Conservation (phyloP, 1,140 invertebrate genomes). For the Brachionus asplanchnoidis region DNA sequence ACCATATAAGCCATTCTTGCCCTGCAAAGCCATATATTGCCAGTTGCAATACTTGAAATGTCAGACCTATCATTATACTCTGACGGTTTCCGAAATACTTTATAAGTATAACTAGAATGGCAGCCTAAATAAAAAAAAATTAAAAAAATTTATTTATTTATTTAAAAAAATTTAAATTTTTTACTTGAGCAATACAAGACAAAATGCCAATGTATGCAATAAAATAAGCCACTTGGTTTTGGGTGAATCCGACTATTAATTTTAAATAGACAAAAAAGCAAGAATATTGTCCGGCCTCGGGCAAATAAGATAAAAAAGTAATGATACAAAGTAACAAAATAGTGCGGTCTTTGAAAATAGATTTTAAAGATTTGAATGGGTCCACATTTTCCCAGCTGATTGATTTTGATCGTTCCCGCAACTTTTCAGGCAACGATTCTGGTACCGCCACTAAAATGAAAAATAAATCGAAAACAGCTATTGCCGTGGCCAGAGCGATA, state of each 20-base stretch:
- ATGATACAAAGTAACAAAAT: constrained; percentile 31
- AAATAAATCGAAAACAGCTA: constrained; percentile 90
- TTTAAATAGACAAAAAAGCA: constrained; percentile 99
- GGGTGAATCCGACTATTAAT: constrained; percentile 87
- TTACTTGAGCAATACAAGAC: constrained; percentile 83
- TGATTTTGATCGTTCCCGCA: constrained; percentile 52
- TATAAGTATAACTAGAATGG: constrained; percentile 80
- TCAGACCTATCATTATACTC: constrained; percentile 89
- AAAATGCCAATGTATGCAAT: constrained; percentile 93
- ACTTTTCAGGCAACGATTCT: constrained; percentile 84
- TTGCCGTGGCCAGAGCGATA: constrained; percentile 83
- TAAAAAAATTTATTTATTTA: neutral
- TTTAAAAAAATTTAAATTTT: constrained; percentile 40
- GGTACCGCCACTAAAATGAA: constrained; percentile 96
- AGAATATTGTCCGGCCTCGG: constrained; percentile 92
- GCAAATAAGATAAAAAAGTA: constrained; percentile 42
- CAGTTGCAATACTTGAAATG: constrained; percentile 92
- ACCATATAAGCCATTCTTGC: constrained; percentile 92
- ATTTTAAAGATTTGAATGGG: constrained; percentile 66
- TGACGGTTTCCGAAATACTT: constrained; percentile 85
- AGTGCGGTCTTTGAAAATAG: constrained; percentile 26
- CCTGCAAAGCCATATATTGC: constrained; percentile 93
- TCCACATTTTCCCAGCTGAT: constrained; percentile 80
- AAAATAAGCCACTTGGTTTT: constrained; percentile 89
- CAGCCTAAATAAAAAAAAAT: constrained; percentile 52